phyloP scores from a whole-genome alignment of 2,113 vertebrate genomes.

The Murina feae region DNA sequence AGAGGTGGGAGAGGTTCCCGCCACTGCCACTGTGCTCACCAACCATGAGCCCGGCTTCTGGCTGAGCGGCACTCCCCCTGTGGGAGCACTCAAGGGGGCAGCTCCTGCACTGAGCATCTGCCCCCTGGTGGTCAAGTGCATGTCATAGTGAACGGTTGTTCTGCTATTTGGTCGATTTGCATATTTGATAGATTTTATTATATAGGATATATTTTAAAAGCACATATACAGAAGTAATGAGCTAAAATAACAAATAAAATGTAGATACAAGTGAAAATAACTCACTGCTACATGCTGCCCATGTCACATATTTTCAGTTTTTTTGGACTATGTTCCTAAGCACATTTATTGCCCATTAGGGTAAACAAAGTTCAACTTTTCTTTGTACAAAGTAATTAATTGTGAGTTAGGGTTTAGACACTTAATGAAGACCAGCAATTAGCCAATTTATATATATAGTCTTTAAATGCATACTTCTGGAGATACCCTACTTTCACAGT shows the following conservation, averaged over 20 bases:
- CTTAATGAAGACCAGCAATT: background rate
- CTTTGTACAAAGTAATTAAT: background rate
- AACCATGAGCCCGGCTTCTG: too few species aligned
- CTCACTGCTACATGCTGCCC: background rate
- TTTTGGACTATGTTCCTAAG: background rate
- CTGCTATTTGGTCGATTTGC: too few species aligned
- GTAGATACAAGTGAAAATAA: background rate
- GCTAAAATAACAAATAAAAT: slow-evolving; percentile 23
- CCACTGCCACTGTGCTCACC: too few species aligned
- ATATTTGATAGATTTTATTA: background rate
- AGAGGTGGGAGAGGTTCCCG: too few species aligned
- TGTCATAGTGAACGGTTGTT: too few species aligned
- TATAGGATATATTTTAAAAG: background rate
- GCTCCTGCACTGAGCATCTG: too few species aligned
- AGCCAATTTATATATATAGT: background rate
- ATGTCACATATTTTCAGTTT: background rate
- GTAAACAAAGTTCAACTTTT: background rate
- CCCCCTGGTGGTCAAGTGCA: too few species aligned
- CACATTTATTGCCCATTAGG: background rate
- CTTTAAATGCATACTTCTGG: background rate
- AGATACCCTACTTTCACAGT: background rate
- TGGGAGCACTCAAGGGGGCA: too few species aligned
- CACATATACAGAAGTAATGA: background rate
- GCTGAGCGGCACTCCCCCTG: too few species aligned
- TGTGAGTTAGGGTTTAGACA: background rate